These are phyloP conservation scores for Odocoileus hemionus DNA, from an alignment of 2,113 vertebrate species.

Conservation along the genomic window DNA sequence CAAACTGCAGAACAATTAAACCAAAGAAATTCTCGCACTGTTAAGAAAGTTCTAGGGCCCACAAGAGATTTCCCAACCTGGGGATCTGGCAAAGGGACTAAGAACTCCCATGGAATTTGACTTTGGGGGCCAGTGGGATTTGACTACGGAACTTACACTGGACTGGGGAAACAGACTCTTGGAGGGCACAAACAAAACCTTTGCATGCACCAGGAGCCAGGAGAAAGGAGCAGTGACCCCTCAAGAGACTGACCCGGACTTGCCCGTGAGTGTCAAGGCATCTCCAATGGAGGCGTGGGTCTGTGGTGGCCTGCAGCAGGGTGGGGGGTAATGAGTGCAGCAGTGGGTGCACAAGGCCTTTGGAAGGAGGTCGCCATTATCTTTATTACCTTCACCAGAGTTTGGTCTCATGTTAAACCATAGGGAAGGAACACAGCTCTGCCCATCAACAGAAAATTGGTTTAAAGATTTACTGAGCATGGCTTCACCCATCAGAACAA, in stretches of 20 bases:
- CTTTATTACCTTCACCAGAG: background rate
- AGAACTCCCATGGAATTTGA: too few species aligned
- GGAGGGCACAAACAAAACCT: background rate
- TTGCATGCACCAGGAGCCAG: background rate
- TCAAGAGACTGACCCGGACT: background rate
- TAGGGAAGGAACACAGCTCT: background rate
- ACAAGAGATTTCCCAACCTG: too few species aligned
- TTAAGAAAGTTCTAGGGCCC: too few species aligned
- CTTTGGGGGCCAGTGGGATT: too few species aligned
- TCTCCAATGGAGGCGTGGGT: background rate
- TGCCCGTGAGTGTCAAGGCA: accelerated
- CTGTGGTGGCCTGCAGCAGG: background rate
- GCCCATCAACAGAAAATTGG: background rate
- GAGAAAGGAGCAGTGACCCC: background rate
- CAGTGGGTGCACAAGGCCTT: background rate
- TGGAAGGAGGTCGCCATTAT: background rate
- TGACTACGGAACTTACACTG: too few species aligned
- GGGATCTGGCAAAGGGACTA: too few species aligned
- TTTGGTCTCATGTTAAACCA: background rate
- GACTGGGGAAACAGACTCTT: too few species aligned
- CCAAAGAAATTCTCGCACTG: too few species aligned
- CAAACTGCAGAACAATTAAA: too few species aligned
- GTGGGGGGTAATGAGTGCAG: background rate
- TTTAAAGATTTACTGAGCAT: background rate
- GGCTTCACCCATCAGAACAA: background rate